A percentile compares a stretch with the other conserved stretches of the same genome.
These are phyloP conservation scores for Meteorus sp. DNA, from an alignment of 1,140 invertebrate species.

Conservation along the genomic window DNA sequence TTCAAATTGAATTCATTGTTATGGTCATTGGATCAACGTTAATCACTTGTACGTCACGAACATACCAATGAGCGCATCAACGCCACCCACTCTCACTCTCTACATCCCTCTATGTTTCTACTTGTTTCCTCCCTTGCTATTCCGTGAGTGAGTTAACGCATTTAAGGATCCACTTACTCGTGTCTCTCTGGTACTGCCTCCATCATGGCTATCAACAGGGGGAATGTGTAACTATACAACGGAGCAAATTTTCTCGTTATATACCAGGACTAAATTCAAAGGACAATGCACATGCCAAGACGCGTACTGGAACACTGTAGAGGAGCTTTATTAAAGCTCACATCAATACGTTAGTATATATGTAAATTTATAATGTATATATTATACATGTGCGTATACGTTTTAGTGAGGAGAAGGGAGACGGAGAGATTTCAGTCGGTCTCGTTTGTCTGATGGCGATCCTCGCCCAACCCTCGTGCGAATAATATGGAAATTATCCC, in stretches of 20 bases:
- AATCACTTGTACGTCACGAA: slow-evolving; percentile 29
- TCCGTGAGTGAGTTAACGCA: slow-evolving; percentile 25
- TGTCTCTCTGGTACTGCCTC: slow-evolving; percentile 13
- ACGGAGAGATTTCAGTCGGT: too few species aligned
- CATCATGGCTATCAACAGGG: slow-evolving; percentile 9
- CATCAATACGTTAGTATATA: too few species aligned
- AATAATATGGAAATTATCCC: slow-evolving; percentile 30
- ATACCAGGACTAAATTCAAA: neutral
- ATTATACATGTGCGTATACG: slow-evolving; percentile 19
- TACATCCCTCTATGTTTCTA: neutral
- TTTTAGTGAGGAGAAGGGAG: too few species aligned
- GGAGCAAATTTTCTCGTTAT: neutral
- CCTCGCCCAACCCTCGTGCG: slow-evolving; percentile 26
- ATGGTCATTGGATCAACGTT: slow-evolving; percentile 29
- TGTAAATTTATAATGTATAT: too few species aligned
- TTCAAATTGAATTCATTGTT: slow-evolving; percentile 25
- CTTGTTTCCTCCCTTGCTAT: too few species aligned
- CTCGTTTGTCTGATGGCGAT: slow-evolving; percentile 22
- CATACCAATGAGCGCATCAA: slow-evolving; percentile 27
- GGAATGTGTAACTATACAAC: slow-evolving; percentile 19
- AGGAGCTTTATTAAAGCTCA: too few species aligned
- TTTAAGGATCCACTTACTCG: slow-evolving; percentile 31
- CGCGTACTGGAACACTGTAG: too few species aligned
- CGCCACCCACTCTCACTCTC: slow-evolving; percentile 1
- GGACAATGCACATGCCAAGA: too few species aligned